Base-by-base conservation (phyloP, 2,113 vertebrate genomes). In the Ptilonorhynchus violaceus region DNA sequence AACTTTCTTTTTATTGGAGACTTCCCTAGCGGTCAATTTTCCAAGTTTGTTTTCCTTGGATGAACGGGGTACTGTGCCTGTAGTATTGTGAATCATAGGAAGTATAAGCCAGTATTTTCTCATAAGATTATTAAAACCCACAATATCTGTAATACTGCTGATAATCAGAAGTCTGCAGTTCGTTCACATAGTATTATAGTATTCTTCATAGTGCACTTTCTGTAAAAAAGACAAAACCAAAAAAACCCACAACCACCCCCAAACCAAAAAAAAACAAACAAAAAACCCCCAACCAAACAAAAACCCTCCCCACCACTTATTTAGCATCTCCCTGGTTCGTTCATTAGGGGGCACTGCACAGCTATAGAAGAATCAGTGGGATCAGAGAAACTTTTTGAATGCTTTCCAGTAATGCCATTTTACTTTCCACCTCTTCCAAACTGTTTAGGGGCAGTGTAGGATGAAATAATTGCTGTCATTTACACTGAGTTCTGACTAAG, bases 261-360 rank as follows among this genome's bases (percentile, higher is more conserved):
- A 53, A 30, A 53, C 28, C 15, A 53, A 53, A 39, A 62, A 42
- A 58, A 58, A 27, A 53, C 28, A 46, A 44, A 23, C 28, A 19
- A 46, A 46, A 46, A 46, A 28, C 15, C 27, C 21, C 39, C 13
- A 12, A 35, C 24, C 17, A 22, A 68, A 15, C 18, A 46, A 56
- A 7, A 14, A 49, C 7, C 7, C 41, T 9, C 44, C 15, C 17
- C 13, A 7, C 16, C 25, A 9, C 7, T 23, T 20, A 6, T 30
- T 69, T 52, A 41, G 16, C 37, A 35, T 69, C 67, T 91, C 10
- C 21, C 15, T 20, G 4, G 23, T 79, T 62, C 3, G 1, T 62
- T 94, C 95, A 35, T 92, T 96, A 96, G 93, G 37, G 95, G 95
- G 94, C 91, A 69, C 69, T 96, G 44, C 52, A n/a, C 20, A 76